Evolutionary conservation across 2,888 invertebrate species (phyloP).

Genomic region (Linnaemya tessellans): DNA sequence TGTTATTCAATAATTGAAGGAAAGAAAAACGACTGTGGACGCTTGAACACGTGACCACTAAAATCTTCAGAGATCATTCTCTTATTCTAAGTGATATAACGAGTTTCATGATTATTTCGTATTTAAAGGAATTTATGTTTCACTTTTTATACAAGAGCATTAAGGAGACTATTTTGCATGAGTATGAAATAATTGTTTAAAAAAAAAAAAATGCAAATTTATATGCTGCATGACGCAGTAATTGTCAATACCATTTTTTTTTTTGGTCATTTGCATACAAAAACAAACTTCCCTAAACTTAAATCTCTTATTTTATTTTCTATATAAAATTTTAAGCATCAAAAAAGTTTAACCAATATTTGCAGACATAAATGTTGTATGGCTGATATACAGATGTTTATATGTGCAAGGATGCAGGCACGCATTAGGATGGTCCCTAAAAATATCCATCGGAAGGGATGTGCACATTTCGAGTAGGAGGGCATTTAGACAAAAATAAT

Average conservation of each 20-base stretch:
- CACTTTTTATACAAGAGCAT: neutral
- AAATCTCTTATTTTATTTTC: slow-evolving; percentile 10
- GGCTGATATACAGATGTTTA: neutral
- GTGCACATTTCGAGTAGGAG: too few species aligned
- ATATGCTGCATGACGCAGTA: neutral
- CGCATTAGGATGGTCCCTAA: neutral
- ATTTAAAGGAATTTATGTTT: too few species aligned
- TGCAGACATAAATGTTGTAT: slow-evolving; percentile 10
- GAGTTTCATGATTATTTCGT: too few species aligned
- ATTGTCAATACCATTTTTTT: slow-evolving; percentile 27
- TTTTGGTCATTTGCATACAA: slow-evolving; percentile 5
- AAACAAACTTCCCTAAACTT: neutral
- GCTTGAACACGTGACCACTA: too few species aligned
- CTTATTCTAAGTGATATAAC: too few species aligned
- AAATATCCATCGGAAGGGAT: neutral
- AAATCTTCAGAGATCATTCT: too few species aligned
- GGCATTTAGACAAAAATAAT: too few species aligned
- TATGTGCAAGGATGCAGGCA: neutral
- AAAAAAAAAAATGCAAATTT: neutral
- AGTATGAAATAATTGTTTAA: neutral
- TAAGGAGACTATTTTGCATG: neutral
- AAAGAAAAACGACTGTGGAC: too few species aligned
- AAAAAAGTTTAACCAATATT: slow-evolving; percentile 39
- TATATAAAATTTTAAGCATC: neutral
- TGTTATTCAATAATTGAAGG: too few species aligned